Conservation (phyloP, 2,797 vertebrate genomes). For the Perodicticus potto region DNA sequence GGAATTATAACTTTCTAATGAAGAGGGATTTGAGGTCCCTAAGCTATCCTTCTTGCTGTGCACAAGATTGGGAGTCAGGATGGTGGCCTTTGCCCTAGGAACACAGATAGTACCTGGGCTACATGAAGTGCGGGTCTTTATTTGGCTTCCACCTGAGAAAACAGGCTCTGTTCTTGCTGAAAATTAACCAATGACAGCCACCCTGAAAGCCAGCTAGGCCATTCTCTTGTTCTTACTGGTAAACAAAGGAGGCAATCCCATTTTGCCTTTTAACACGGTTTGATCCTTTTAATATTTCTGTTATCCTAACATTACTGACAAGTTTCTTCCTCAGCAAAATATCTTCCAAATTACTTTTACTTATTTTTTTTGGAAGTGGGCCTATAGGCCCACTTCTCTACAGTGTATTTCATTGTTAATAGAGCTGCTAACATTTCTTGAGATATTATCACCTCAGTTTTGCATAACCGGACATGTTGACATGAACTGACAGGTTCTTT, state of each 20-base stretch:
- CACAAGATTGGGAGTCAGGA: neutral
- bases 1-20: neutral
- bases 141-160: neutral
- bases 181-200: neutral
- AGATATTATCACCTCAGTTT: slow-evolving; percentile 75
- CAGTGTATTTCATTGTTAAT: slow-evolving; percentile 43
- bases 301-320: neutral
- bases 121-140: neutral
- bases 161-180: neutral
- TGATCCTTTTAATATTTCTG: neutral
- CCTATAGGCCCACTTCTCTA: slow-evolving; percentile 18
- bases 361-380: slow-evolving; percentile 22
- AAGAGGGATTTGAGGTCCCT: neutral
- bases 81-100: neutral
- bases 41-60: neutral
- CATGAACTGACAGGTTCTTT: slow-evolving; percentile 63
- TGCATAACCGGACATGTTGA: slow-evolving; percentile 82
- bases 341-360: slow-evolving; percentile 15
- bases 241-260: neutral
- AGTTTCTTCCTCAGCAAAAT: slow-evolving; percentile 14
- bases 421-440: slow-evolving; percentile 53
- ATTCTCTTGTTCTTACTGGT: neutral
- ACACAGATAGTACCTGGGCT: neutral
- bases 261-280: neutral
- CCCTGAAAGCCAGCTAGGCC: neutral